These are phyloP conservation scores for Sinocyclocheilus maitianheensis DNA, from an alignment of 2,113 vertebrate species.

Conservation along the genomic window DNA sequence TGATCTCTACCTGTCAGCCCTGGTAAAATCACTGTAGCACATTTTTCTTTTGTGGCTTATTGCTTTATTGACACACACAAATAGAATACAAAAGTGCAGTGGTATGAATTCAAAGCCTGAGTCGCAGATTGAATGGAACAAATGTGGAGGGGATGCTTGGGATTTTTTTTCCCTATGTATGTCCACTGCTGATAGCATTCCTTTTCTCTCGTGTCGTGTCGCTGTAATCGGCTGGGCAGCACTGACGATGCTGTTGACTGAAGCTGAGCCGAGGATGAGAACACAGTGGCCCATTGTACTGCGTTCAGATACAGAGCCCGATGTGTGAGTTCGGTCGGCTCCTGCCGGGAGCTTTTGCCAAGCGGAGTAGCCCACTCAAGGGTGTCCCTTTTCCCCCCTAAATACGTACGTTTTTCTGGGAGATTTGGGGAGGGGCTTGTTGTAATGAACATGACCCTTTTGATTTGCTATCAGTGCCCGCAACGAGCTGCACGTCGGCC, in stretches of 20 bases:
- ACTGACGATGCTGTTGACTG: slow-evolving; percentile 11
- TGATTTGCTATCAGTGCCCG: slow-evolving; percentile 75
- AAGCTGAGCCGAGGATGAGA: slow-evolving; percentile 24
- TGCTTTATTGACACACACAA: slow-evolving; percentile 6
- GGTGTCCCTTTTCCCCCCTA: slow-evolving; percentile 25
- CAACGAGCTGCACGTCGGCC: slow-evolving; percentile 48
- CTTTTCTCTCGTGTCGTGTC: slow-evolving; percentile 11
- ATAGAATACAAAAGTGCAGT: slow-evolving; percentile 18
- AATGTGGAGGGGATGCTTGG: neutral
- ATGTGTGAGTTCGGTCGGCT: slow-evolving; percentile 34
- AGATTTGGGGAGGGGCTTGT: slow-evolving; percentile 25
- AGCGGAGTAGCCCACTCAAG: slow-evolving; percentile 31
- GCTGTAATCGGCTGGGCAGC: neutral
- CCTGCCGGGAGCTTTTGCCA: slow-evolving; percentile 51
- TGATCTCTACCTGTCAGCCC: neutral
- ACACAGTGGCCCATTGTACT: slow-evolving; percentile 37
- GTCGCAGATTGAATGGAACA: slow-evolving; percentile 15
- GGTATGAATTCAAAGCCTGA: slow-evolving; percentile 5
- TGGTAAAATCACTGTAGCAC: neutral
- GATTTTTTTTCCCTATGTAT: neutral
- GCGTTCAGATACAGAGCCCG: slow-evolving; percentile 34
- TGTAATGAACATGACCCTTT: slow-evolving; percentile 72
- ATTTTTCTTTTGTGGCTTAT: neutral
- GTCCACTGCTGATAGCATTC: slow-evolving; percentile 13
- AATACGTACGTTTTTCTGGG: slow-evolving; percentile 30